Evolutionary conservation across 2,888 invertebrate species (phyloP).

Genomic region (Andricus curvator): DNA sequence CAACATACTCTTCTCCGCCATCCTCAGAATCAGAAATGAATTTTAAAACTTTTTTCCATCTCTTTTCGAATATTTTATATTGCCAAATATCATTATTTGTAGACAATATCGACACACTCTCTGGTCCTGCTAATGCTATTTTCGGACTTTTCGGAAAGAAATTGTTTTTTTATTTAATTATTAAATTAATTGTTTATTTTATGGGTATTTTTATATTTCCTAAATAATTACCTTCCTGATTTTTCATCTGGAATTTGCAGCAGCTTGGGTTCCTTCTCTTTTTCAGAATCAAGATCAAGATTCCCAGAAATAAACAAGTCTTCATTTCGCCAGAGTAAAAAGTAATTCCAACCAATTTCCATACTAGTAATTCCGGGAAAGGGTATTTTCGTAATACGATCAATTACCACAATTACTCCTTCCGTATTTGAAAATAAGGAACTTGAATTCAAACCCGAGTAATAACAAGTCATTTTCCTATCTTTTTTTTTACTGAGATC

Average conservation of each 20-base stretch:
- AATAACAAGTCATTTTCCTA: conserved; percentile 53
- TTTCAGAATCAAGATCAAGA: conserved; percentile 43
- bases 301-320: conserved; percentile 66
- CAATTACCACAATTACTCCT: conserved; percentile 50
- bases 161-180: no score
- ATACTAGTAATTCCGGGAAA: conserved; percentile 63
- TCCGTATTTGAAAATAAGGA: conserved; percentile 54
- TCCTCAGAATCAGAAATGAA: conserved; percentile 62
- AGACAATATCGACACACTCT: conserved; percentile 65
- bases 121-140: conserved; percentile 64
- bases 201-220: background rate
- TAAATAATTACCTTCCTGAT: conserved; percentile 55
- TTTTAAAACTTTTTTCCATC: conserved; percentile 67
- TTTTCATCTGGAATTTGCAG: conserved; percentile 63
- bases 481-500: background rate
- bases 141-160: conserved; percentile 59
- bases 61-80: conserved; percentile 66
- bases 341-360: conserved; percentile 74
- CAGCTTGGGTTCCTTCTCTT: conserved; percentile 43
- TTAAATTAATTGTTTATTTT: no score
- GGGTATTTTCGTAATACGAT: conserved; percentile 61
- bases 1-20: conserved; percentile 60
- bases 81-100: conserved; percentile 67
- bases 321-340: conserved; percentile 67
- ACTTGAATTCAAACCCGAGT: conserved; percentile 66